These are phyloP conservation scores for Anas platyrhynchos DNA, from an alignment of 2,113 vertebrate species.

Conservation along the genomic window DNA sequence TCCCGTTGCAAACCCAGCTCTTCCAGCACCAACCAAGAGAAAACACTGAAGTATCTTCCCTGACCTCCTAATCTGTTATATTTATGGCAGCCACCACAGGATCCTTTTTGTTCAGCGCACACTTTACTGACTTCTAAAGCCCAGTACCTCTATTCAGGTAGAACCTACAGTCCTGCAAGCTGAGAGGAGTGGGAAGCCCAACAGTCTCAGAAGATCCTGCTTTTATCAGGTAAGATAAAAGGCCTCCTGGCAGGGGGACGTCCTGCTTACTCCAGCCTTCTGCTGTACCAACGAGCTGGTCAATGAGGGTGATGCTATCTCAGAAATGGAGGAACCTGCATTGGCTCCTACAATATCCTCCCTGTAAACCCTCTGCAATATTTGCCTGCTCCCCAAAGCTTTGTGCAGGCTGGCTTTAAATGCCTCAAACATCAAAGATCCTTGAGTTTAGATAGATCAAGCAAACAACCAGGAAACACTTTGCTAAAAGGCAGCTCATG, in stretches of 20 bases:
- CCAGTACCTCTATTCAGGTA: not conserved
- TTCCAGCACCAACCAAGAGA: not conserved
- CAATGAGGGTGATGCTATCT: not conserved
- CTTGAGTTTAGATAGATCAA: not conserved
- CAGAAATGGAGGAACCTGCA: not conserved
- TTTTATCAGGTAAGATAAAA: not conserved
- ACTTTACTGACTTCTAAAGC: not conserved
- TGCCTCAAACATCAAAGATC: not conserved
- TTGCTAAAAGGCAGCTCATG: constrained; percentile 9
- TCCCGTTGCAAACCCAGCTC: not conserved
- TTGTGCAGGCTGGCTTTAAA: constrained; percentile 14
- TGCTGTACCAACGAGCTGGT: not conserved
- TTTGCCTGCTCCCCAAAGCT: not conserved
- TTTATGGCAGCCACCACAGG: not conserved
- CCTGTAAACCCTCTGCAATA: not conserved
- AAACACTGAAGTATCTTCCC: not conserved
- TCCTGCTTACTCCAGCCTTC: not conserved
- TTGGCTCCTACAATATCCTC: not conserved
- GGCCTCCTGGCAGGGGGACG: not conserved
- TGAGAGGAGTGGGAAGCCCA: not conserved
- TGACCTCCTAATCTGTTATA: not conserved
- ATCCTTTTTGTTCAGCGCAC: not conserved
- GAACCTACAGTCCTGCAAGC: not conserved
- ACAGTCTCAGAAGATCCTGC: not conserved
- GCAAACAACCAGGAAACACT: not conserved